These are phyloP conservation scores for Falcaria lacertinaria DNA, from an alignment of 2,888 invertebrate genomes.

Conservation along the genomic window DNA sequence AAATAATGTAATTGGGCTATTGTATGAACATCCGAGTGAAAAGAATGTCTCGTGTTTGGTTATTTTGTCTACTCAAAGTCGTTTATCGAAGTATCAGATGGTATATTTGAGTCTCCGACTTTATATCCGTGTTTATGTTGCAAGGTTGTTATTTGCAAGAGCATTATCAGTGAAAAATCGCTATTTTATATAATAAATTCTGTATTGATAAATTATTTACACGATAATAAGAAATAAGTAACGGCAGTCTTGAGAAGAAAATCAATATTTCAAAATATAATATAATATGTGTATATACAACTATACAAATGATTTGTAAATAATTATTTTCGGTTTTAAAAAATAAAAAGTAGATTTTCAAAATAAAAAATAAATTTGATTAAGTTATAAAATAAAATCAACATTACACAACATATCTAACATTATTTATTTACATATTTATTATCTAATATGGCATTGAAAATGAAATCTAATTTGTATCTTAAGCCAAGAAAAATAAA, in stretches of 20 bases:
- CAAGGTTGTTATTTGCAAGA: slow-evolving; percentile 18
- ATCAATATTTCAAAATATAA: slow-evolving; percentile 41
- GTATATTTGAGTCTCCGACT: slow-evolving; percentile 28
- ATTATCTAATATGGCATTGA: slow-evolving; percentile 75
- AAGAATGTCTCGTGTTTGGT: slow-evolving; percentile 68
- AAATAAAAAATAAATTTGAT: slow-evolving; percentile 39
- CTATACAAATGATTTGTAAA: slow-evolving; percentile 67
- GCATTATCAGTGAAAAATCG: slow-evolving; percentile 66
- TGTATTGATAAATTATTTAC: slow-evolving; percentile 32
- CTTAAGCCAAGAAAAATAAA: slow-evolving; percentile 31
- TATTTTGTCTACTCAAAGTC: slow-evolving; percentile 40
- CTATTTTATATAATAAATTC: slow-evolving; percentile 54
- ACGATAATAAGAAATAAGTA: slow-evolving; percentile 46
- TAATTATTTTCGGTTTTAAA: slow-evolving; percentile 46
- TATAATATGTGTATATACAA: slow-evolving; percentile 34
- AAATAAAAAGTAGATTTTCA: slow-evolving; percentile 46
- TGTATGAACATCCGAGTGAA: slow-evolving; percentile 55
- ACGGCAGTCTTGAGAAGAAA: slow-evolving; percentile 75
- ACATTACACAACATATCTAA: slow-evolving; percentile 60
- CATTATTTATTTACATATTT: slow-evolving; percentile 57
- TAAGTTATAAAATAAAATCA: slow-evolving; percentile 45
- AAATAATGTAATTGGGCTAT: slow-evolving; percentile 65
- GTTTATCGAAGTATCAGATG: slow-evolving; percentile 36
- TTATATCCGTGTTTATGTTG: slow-evolving; percentile 36
- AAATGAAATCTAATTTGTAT: slow-evolving; percentile 37